Percentiles rank a stretch among this genome's conserved stretches.
phyloP scores from a whole-genome alignment of 2,113 vertebrate species.

The Campylomormyrus tamandua region DNA sequence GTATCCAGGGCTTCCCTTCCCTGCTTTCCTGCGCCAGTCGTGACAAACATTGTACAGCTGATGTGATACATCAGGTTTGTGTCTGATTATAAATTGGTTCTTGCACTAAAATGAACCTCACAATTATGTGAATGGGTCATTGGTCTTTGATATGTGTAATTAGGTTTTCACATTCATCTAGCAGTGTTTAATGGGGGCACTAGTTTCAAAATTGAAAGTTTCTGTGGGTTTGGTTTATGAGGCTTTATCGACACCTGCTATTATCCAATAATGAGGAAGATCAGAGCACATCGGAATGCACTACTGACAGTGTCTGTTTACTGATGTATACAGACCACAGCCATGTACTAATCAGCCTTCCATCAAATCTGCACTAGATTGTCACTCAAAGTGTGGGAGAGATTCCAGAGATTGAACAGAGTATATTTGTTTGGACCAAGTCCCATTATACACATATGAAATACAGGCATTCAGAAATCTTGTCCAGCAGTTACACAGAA shows the following conservation, averaged over 20 bases:
- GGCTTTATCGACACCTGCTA: not conserved
- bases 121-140: not conserved
- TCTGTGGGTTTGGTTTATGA: not conserved
- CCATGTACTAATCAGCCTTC: not conserved
- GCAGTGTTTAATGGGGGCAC: not conserved
- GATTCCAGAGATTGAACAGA: not conserved
- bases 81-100: not conserved
- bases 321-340: too few relatives aligned
- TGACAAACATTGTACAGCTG: not conserved
- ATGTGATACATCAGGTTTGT: not conserved
- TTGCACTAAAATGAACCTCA: not conserved
- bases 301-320: too few relatives aligned
- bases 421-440: not conserved
- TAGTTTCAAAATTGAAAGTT: not conserved
- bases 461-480: not conserved
- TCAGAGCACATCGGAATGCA: not conserved
- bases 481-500: not conserved
- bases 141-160: not conserved
- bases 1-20: too few relatives aligned
- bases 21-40: too few relatives aligned
- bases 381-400: fast-evolving
- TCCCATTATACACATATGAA: not conserved
- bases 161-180: not conserved
- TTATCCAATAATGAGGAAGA: not conserved
- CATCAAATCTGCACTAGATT: not conserved